phyloP scores from a whole-genome alignment of 1,140 invertebrate species.

The Drosophila cardini region DNA sequence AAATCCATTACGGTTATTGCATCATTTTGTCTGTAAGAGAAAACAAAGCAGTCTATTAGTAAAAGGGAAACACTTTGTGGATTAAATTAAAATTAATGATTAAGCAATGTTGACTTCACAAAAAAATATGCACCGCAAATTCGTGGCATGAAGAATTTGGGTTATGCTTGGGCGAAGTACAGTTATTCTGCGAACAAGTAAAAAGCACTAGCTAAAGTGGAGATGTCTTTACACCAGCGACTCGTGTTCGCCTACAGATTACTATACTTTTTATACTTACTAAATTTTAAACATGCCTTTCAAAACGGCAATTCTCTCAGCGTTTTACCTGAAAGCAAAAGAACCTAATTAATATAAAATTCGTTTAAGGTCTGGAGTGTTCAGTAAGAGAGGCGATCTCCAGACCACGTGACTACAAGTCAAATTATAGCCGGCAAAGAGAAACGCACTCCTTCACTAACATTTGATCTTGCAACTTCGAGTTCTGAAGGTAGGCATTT shows the following conservation, averaged over 20 bases:
- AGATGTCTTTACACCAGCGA: slow-evolving; percentile 80
- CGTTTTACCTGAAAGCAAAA: slow-evolving; percentile 52
- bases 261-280: not conserved
- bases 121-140: slow-evolving; percentile 83
- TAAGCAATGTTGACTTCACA: slow-evolving; percentile 64
- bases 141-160: slow-evolving; percentile 61
- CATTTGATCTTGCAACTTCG: slow-evolving; percentile 66
- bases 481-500: slow-evolving; percentile 64
- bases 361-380: slow-evolving; percentile 20
- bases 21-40: slow-evolving; percentile 30
- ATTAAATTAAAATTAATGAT: not conserved
- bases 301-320: not conserved
- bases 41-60: slow-evolving; percentile 2
- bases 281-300: not conserved
- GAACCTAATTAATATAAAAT: slow-evolving; percentile 2
- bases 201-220: slow-evolving; percentile 84
- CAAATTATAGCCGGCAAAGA: slow-evolving; percentile 24
- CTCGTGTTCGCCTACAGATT: slow-evolving; percentile 58
- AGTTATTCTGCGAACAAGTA: slow-evolving; percentile 77
- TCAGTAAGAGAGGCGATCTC: slow-evolving; percentile 7
- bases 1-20: slow-evolving; percentile 1
- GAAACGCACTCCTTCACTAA: not conserved
- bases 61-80: not conserved
- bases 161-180: slow-evolving; percentile 81
- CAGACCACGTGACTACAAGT: slow-evolving; percentile 56